Evolutionary conservation across 2,888 invertebrate species (phyloP), one percentile per base, ranked within the genome.

Genomic region (Xestia sexstrigata): DNA sequence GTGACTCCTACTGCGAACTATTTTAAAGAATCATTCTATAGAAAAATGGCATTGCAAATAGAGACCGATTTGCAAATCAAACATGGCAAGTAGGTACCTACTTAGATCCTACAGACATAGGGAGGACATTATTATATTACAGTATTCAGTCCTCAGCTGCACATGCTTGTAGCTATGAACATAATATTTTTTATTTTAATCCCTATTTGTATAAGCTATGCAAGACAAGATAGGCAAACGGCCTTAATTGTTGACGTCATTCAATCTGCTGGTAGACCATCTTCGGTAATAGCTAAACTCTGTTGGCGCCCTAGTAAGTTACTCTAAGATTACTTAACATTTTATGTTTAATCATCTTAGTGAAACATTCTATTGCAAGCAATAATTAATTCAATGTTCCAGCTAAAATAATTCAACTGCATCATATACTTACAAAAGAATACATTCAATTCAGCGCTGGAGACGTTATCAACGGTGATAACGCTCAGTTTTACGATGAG

Each of bases 281-380:
- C 93, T 49, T 89, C 91, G 69, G 86, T 95, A 42, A 90, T 94
- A 71, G 93, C 93, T 52, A 91, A 90, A 81, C 86, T 94, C 76
- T 95, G 95, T 81, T 94, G 94, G 92, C 63, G 91, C 58, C 85
- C 88, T 55, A 85, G 95, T 95, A 91, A 94, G 94, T 84, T n/a
- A 23, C 9, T 62, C 20, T 62, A 20, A 58, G 20, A 62, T 30
- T 30, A 35, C 60, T 1, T 60, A 17, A 17, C 3, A 60, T 30
- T 30, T 60, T 60, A 3, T 60, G 20, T 30, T 20, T 20, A 60
- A 55, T 60, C 8, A 30, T 30, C 8, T 8, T 8, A 60, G 58
- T 26, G 6, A 26, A 58, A 49, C 20, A 52, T n/a, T 52, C 23
- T n/a, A 52, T 52, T 49, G 58, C 15, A 30, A 9, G 23, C 26